A percentile compares a stretch with the other conserved stretches of the same genome.
These are phyloP conservation scores for Drosophila teissieri DNA, from an alignment of 1,140 invertebrate genomes.

Conservation along the genomic window DNA sequence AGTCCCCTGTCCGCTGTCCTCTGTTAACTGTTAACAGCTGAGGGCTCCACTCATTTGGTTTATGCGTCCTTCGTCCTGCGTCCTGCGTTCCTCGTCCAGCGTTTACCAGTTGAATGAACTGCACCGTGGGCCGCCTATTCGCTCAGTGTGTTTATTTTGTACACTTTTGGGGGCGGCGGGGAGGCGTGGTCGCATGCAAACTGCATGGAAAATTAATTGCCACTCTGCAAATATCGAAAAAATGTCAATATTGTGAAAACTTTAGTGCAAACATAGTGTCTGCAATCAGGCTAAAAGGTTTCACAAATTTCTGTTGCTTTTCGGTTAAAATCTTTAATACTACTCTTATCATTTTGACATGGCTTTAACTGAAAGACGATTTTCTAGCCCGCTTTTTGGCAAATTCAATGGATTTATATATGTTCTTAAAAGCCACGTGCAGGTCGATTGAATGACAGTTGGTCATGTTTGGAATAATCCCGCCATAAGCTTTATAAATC, in stretches of 20 bases:
- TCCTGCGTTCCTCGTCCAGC: not conserved
- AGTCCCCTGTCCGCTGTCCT: not conserved
- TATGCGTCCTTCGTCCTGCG: constrained; percentile 13
- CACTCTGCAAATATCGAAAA: constrained; percentile 2
- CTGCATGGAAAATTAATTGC: constrained; percentile 5
- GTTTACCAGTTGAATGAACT: constrained; percentile 29
- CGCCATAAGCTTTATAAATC: constrained; percentile 11
- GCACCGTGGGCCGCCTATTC: not conserved
- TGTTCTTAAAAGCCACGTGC: not conserved
- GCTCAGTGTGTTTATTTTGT: constrained; percentile 2
- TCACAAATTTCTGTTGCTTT: not conserved
- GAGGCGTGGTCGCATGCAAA: constrained; percentile 1
- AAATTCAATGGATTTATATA: not conserved
- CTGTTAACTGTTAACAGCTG: constrained; percentile 30
- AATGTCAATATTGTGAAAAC: not conserved
- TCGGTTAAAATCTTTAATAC: too few relatives aligned
- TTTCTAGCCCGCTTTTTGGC: not conserved
- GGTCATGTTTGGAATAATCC: constrained; percentile 13
- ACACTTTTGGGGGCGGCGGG: not conserved
- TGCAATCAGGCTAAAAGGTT: not conserved
- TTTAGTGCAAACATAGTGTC: constrained; percentile 1
- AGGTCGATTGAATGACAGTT: constrained; percentile 8
- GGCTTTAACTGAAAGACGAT: not conserved
- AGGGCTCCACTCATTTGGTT: constrained; percentile 37
- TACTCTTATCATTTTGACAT: too few relatives aligned